Base-by-base conservation (phyloP, 2,113 vertebrate species). In the Carassius auratus region DNA sequence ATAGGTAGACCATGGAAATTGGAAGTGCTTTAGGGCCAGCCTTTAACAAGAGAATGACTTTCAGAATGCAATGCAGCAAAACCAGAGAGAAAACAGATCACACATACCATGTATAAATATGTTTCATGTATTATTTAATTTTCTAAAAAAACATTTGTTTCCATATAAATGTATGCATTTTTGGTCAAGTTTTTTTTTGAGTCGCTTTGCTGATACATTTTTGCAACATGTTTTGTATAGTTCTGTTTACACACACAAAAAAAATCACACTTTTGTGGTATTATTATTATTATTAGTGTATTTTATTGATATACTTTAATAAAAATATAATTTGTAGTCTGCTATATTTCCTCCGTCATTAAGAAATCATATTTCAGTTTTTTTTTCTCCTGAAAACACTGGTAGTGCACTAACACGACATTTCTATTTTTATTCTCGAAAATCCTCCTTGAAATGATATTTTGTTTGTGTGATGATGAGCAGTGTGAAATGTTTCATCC, bases 1-100 rank as follows among this genome's bases (percentile, higher is more conserved):
- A 96, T 95, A 94, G 94, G 94, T 94, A 96, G 91, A 96, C 95
- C 94, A 90, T 91, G 91, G 91, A 95, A 94, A 91, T 84, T 88
- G 86, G 80, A 73, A 50, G 17, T 19, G 84, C 84, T 86, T 76
- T 86, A 87, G 61, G 74, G 71, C 71, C 85, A 45, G 76, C 75
- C 76, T 90, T 85, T 87, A 89, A 86, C 83, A 86, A 86, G 84
- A 86, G 48, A 83, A 87, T 86, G 77, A 86, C 68, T 84, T 71
- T 86, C 84, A 87, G 82, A 66, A 78, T 85, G 75, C 61, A 81
- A 21, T n/a, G 17, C 81, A 42, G 86, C 50, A 50, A 48, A 88
- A 61, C 17, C 23, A 76, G 26, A 33, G 21, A 76, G 59, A 81
- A 75, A 85, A 75, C 33, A 69, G 26, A 77, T n/a, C 52, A 66